These are phyloP conservation scores for Oxycera nigricornis DNA, from an alignment of 2,888 invertebrate genomes.

Conservation along the genomic window DNA sequence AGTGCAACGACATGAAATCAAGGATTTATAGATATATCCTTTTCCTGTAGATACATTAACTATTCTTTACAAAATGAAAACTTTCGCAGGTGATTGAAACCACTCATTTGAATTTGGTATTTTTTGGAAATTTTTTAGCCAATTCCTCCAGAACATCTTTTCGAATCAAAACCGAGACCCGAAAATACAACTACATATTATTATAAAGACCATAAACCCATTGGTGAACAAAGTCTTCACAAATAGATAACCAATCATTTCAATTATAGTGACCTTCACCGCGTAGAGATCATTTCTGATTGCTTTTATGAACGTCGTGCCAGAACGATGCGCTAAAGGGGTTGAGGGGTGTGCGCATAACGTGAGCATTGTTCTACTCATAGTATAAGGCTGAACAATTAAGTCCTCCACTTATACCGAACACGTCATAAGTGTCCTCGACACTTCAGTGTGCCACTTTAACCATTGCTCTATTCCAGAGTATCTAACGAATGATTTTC, in stretches of 20 bases:
- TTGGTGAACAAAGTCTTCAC: neutral
- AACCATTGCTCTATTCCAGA: conserved; percentile 9
- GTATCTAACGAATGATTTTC: neutral
- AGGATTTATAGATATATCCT: too few species aligned
- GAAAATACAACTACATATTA: too few species aligned
- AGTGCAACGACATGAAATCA: too few species aligned
- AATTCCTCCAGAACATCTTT: too few species aligned
- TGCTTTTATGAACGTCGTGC: neutral
- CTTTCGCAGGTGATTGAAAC: too few species aligned
- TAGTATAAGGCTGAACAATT: conserved; percentile 7
- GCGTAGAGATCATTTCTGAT: conserved; percentile 32
- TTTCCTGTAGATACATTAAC: too few species aligned
- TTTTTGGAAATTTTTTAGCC: too few species aligned
- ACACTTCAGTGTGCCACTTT: conserved; percentile 35
- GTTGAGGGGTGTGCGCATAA: too few species aligned
- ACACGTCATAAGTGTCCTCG: conserved; percentile 38
- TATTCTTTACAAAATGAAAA: too few species aligned
- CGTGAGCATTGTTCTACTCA: neutral
- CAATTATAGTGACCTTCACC: conserved; percentile 38
- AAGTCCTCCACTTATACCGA: neutral
- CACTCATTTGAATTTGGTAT: too few species aligned
- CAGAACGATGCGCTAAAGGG: neutral
- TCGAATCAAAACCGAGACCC: too few species aligned
- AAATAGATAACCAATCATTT: conserved; percentile 27
- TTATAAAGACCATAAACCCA: neutral